Evolutionary conservation across 2,888 invertebrate genomes (phyloP).

Genomic region (Polydrusus tereticollis): DNA sequence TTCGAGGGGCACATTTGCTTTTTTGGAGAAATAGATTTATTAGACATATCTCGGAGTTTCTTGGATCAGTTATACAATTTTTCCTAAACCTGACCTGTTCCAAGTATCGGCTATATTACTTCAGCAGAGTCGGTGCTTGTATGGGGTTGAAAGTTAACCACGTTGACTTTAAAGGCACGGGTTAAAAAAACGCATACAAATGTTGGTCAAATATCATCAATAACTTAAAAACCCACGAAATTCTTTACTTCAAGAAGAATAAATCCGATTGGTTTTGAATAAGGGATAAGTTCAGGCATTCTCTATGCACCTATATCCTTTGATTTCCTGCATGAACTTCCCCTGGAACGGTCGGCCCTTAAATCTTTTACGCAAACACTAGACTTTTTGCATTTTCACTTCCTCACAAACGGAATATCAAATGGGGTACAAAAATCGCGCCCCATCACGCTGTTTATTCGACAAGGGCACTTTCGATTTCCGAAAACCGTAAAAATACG

Average conservation of each 20-base stretch:
- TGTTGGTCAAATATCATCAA: neutral
- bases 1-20: no score
- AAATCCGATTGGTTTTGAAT: slow-evolving; percentile 37
- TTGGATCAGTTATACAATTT: no score
- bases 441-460: slow-evolving; percentile 38
- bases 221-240: neutral
- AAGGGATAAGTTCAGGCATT: slow-evolving; percentile 36
- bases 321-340: slow-evolving; percentile 43
- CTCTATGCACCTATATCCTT: slow-evolving; percentile 45
- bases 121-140: no score
- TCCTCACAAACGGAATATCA: slow-evolving; percentile 42
- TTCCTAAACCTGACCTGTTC: no score
- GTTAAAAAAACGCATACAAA: no score
- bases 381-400: slow-evolving; percentile 49
- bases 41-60: no score
- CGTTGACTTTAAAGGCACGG: no score
- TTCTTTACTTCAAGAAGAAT: slow-evolving; percentile 20
- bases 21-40: no score
- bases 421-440: slow-evolving; percentile 44
- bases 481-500: slow-evolving; percentile 48
- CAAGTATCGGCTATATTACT: no score
- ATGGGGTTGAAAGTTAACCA: no score
- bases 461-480: slow-evolving; percentile 49
- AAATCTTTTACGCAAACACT: slow-evolving; percentile 42
- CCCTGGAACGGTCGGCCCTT: slow-evolving; percentile 12